Conservation (phyloP, 2,888 invertebrate species). For the Microchrysa polita region DNA sequence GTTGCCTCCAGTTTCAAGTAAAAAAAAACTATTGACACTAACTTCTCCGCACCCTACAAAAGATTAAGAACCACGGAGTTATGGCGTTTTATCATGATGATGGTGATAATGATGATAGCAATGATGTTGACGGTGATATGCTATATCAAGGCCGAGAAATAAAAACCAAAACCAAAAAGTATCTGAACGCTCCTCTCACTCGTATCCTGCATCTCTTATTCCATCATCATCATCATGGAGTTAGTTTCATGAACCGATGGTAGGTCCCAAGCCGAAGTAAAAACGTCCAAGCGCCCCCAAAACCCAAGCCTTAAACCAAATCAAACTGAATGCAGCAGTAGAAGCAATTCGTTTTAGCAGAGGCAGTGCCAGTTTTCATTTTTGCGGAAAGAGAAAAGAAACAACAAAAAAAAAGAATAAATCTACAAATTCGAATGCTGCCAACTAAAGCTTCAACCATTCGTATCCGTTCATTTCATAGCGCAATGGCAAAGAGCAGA, state of each 20-base stretch:
- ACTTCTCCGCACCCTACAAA: too few relatives aligned
- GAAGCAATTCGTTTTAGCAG: too few relatives aligned
- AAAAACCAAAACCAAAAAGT: background rate
- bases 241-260: too few relatives aligned
- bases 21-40: too few relatives aligned
- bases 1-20: too few relatives aligned
- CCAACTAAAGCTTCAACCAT: conserved; percentile 20
- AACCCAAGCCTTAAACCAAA: background rate
- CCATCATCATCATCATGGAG: too few relatives aligned
- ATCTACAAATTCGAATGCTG: conserved; percentile 7
- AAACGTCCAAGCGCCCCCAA: background rate
- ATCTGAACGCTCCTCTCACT: background rate
- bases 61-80: too few relatives aligned
- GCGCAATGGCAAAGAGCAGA: background rate
- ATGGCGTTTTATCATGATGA: too few relatives aligned
- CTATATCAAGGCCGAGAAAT: background rate
- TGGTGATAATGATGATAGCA: background rate
- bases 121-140: background rate
- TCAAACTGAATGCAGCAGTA: conserved; percentile 22
- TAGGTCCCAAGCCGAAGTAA: too few relatives aligned
- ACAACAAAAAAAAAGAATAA: too few relatives aligned
- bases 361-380: background rate
- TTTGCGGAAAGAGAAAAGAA: conserved; percentile 19
- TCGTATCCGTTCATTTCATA: conserved; percentile 12
- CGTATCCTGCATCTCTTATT: background rate